Evolutionary conservation across 2,797 vertebrate species (phyloP), one percentile per base, ranked within the genome.

Genomic region (Sylvia borin): DNA sequence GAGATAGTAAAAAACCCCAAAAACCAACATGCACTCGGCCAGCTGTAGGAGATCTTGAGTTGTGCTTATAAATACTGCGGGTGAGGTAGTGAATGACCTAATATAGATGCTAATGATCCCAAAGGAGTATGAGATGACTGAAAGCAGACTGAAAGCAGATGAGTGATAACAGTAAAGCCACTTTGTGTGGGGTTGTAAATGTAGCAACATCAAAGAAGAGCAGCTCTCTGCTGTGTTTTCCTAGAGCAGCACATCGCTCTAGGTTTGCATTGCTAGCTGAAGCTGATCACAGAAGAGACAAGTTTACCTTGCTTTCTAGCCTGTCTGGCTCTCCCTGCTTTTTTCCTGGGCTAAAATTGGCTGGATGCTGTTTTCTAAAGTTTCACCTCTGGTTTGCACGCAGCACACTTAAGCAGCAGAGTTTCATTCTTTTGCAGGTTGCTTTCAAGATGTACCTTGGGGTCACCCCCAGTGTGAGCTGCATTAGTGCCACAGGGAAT

Each of bases 361-460:
- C 51, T 87, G 55, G 22, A 25, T 67, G 32, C 42, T 74, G 18
- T 27, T 60, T 80, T 40, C 42, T 66, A 1, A 83, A 88, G 8
- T 32, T 87, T 76, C 18, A 19, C 18, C 29, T 66, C 27, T 51
- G 31, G 29, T 54, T 90, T 71, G 51, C 16, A 32, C 3, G 2
- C 29, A 62, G 8, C 47, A 43, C 22, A 5, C 29, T 48, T 26
- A 77, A 53, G 48, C 22, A 36, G 15, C 26, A 47, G 38, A 67
- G 18, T 87, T 54, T 40, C 8, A 5, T 93, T 43, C 51, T 74
- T 89, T 95, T 89, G 53, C 91, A 98, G 98, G 97, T 98, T 92
- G 98, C 98, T 91, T 98, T 98, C 95, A 98, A 98, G 97, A 98
- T 98, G 98, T 98, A 98, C 54, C 97, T 98, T 78, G 98, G 98